Base-by-base conservation (phyloP, 2,888 invertebrate species). In the Euzophera pinguis region DNA sequence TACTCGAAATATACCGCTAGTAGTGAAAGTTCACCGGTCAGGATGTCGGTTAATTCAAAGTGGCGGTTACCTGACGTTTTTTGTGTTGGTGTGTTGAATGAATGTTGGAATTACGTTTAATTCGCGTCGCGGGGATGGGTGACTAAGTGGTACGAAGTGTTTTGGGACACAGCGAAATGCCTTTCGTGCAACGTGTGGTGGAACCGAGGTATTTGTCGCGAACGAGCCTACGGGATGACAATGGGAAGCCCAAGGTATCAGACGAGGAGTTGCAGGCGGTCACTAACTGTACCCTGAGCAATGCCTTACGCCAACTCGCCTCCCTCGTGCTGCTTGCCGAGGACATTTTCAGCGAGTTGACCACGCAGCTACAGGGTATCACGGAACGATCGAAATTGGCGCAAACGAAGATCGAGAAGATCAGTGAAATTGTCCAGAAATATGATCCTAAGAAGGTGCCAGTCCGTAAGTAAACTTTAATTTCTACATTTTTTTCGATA, bases 391-490 rank as follows among this genome's bases (percentile, higher is more conserved):
- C 96, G 55, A 93, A 93, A 56, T 84, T 85, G 48, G 93, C 97
- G 53, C 94, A 94, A 77, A 84, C 87, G 53, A 94, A 94, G 78
- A 92, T 97, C 67, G 91, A 91, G 65, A 90, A 86, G 66, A 92
- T 97, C 67, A 94, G 94, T 75, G 93, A 92, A 65, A 92, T 92
- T 70, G 94, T 96, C 69, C 92, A 91, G 70, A 90, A 91, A 60
- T 94, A 93, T 86, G 96, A 97, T 85, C 97, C 97, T 57, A 97
- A 96, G 92, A 94, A 94, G 86, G 95, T 97, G 79, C 93, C 96
- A 94, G 97, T 97, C 92, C 97, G 97, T 97, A 92, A 97, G 97
- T 97, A 91, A 32, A 7, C 32, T 32, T 32, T 32, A 32, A 32
- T 32, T 32, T 29, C 29, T 29, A 6, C 29, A 29, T 29, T 29